A percentile compares a stretch with the other conserved stretches of the same genome.
phyloP scores from a whole-genome alignment of 2,888 invertebrate genomes.

The Zaprionus bogoriensis region DNA sequence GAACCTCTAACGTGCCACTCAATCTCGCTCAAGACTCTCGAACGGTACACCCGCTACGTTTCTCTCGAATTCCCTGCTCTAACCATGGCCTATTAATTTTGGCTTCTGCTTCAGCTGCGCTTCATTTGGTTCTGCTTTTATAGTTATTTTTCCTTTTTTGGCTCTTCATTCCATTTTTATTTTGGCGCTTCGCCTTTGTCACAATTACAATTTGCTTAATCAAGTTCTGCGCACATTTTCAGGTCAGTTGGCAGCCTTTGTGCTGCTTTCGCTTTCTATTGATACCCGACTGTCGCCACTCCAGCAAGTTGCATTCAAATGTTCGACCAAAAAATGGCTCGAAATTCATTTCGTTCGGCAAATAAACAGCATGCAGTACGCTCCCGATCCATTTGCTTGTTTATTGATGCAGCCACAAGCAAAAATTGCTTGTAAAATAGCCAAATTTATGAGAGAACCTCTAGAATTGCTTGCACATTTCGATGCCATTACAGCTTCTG shows the following conservation, averaged over 20 bases:
- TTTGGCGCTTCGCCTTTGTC: constrained; percentile 35
- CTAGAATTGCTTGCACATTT: constrained; percentile 14
- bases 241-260: constrained; percentile 72
- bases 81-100: constrained; percentile 51
- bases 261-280: constrained; percentile 40
- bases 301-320: constrained; percentile 17
- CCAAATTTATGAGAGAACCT: constrained; percentile 31
- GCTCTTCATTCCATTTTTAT: constrained; percentile 1
- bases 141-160: constrained; percentile 6
- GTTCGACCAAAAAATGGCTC: constrained; percentile 13
- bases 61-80: constrained; percentile 1
- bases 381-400: constrained; percentile 31
- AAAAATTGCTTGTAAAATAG: constrained; percentile 28
- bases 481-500: not conserved
- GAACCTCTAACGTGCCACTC: constrained; percentile 1
- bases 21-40: not conserved
- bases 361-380: constrained; percentile 42
- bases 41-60: not conserved
- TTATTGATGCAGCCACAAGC: constrained; percentile 18
- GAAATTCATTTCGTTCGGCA: constrained; percentile 28
- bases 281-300: constrained; percentile 54
- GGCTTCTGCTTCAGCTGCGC: constrained; percentile 36
- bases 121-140: constrained; percentile 41
- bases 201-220: constrained; percentile 72
- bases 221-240: constrained; percentile 67